A percentile compares a stretch with the other conserved stretches of the same genome.
Conservation (phyloP, 2,888 invertebrate species). For the Nezara viridula region DNA sequence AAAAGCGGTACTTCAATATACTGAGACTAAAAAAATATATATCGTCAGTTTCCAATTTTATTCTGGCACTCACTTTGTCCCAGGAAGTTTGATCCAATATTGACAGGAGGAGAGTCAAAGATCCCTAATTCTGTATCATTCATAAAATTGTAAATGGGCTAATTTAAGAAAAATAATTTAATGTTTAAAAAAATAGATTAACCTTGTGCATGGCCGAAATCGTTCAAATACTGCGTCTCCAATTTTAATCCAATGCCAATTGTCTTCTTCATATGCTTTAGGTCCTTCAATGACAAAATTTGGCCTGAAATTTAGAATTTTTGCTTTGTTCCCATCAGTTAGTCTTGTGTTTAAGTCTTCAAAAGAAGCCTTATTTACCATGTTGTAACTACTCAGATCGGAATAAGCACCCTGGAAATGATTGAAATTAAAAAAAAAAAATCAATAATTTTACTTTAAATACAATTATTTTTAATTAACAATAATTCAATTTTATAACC, state of each 20-base stretch:
- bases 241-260: conserved; percentile 62
- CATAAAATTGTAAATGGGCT: no score
- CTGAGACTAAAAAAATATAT: no score
- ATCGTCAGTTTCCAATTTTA: no score
- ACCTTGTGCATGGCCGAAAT: conserved; percentile 62
- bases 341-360: conserved; percentile 52
- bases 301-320: conserved; percentile 61
- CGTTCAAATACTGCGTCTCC: conserved; percentile 61
- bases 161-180: background rate
- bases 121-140: no score
- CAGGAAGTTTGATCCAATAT: no score
- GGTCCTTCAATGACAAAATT: conserved; percentile 61
- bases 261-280: conserved; percentile 61
- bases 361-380: conserved; percentile 43
- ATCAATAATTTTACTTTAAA: no score
- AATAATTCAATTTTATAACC: no score
- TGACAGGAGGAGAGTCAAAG: no score
- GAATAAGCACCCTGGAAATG: conserved; percentile 58
- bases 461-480: no score
- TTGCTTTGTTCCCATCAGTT: background rate
- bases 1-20: no score
- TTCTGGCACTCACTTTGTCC: no score
- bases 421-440: no score
- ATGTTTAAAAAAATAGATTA: background rate
- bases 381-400: conserved; percentile 55